These are phyloP conservation scores for Marcusenius ussheri DNA, from an alignment of 2,113 vertebrate genomes.

Conservation along the genomic window DNA sequence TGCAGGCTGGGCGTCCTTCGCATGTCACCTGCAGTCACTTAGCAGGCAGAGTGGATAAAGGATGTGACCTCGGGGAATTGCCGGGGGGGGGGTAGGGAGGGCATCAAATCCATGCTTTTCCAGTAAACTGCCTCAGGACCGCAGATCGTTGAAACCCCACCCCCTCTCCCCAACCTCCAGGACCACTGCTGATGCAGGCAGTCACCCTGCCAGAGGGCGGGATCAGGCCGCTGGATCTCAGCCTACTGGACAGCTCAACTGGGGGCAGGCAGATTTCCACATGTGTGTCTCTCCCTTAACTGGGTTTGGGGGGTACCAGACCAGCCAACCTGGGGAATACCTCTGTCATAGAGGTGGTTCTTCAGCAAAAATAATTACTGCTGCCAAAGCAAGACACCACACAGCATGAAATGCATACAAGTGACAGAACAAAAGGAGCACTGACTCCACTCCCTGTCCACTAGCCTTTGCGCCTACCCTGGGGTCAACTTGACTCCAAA, in stretches of 20 bases:
- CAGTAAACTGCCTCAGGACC: not conserved
- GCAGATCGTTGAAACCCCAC: not conserved
- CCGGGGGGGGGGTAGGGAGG: not conserved
- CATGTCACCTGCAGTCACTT: slow-evolving; percentile 17
- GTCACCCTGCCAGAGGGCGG: too few relatives aligned
- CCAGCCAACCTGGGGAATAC: not conserved
- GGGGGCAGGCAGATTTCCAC: not conserved
- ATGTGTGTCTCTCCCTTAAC: not conserved
- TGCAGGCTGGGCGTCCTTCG: not conserved
- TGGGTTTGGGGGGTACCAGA: not conserved
- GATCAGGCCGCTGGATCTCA: not conserved
- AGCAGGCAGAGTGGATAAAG: slow-evolving; percentile 6
- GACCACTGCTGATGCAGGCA: not conserved
- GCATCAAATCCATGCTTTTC: slow-evolving; percentile 5
- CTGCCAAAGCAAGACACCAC: not conserved
- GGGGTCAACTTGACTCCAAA: too few relatives aligned
- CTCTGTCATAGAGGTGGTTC: not conserved
- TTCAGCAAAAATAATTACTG: not conserved
- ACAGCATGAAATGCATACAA: not conserved
- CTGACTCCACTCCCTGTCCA: not conserved
- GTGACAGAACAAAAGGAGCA: not conserved
- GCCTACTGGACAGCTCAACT: not conserved
- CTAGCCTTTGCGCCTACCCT: not conserved
- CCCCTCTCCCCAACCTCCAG: not conserved
- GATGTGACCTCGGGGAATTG: slow-evolving; percentile 8